These are phyloP conservation scores for Altica lythri DNA, from an alignment of 2,888 invertebrate genomes.

Conservation along the genomic window DNA sequence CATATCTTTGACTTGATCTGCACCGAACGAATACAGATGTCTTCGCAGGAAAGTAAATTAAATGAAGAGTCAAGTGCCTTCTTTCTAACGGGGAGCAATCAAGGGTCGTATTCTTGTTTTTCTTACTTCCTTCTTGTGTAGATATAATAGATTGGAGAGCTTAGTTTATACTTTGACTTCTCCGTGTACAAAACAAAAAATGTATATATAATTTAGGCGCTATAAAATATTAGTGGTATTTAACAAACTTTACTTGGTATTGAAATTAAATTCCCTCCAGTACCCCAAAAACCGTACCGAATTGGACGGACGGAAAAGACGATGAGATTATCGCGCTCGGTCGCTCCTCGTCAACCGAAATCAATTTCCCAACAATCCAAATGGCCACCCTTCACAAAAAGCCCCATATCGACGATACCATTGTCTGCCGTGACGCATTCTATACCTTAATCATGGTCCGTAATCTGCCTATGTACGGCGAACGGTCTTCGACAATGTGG, in stretches of 20 bases:
- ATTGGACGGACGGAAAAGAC: constrained; percentile 19
- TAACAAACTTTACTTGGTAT: too few relatives aligned
- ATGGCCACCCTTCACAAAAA: constrained; percentile 47
- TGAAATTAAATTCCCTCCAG: background rate
- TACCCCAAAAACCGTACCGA: constrained; percentile 13
- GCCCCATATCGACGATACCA: constrained; percentile 33
- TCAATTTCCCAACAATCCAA: constrained; percentile 45
- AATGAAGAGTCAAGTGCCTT: constrained; percentile 34
- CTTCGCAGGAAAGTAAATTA: constrained; percentile 39
- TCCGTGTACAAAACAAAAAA: too few relatives aligned
- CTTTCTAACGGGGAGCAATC: too few relatives aligned
- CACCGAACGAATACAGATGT: constrained; percentile 35
- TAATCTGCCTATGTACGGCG: constrained; percentile 53
- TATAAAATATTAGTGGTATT: too few relatives aligned
- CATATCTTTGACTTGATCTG: constrained; percentile 43
- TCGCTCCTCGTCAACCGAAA: constrained; percentile 32
- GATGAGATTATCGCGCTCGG: constrained; percentile 27
- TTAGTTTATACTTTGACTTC: too few relatives aligned
- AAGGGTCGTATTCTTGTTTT: constrained; percentile 28
- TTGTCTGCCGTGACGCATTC: constrained; percentile 46
- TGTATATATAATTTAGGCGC: too few relatives aligned
- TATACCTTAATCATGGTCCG: constrained; percentile 48
- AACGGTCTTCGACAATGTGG: constrained; percentile 50
- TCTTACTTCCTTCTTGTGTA: too few relatives aligned
- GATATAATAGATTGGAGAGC: too few relatives aligned